Evolutionary conservation across 2,888 invertebrate genomes (phyloP).

Genomic region (Lasioglossum vierecki): DNA sequence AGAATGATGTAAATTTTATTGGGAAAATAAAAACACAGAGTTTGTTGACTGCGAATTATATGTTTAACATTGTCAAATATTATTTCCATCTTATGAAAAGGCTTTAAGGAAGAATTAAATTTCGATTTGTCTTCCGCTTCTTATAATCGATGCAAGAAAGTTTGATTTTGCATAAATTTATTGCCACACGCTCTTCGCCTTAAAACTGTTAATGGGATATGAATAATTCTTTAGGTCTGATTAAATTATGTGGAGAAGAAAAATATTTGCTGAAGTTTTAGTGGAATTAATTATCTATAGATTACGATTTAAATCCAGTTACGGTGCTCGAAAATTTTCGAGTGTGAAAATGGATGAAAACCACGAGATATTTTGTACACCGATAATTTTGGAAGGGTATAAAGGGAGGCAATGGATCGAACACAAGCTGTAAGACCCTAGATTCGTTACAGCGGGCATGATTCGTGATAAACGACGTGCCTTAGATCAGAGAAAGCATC

Average conservation of each 20-base stretch:
- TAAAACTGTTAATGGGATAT: too few relatives aligned
- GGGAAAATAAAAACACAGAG: too few relatives aligned
- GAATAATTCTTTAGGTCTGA: background rate
- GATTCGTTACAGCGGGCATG: slow-evolving; percentile 16
- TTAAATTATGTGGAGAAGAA: background rate
- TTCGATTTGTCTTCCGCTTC: too few relatives aligned
- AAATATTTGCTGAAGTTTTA: background rate
- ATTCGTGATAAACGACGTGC: slow-evolving; percentile 57
- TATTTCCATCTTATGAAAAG: too few relatives aligned
- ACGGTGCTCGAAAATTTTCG: background rate
- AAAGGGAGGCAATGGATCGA: background rate
- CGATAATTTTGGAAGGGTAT: background rate
- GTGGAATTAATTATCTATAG: background rate
- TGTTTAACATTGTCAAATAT: too few relatives aligned
- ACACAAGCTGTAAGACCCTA: background rate
- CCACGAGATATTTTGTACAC: background rate
- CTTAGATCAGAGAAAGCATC: slow-evolving; percentile 35
- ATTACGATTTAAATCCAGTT: background rate
- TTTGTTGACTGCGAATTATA: too few relatives aligned
- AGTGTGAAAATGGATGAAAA: background rate
- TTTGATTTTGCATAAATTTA: too few relatives aligned
- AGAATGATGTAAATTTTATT: too few relatives aligned
- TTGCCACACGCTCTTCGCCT: too few relatives aligned
- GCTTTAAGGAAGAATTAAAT: too few relatives aligned
- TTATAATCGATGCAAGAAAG: too few relatives aligned